These are phyloP conservation scores for Bembecia ichneumoniformis DNA, from an alignment of 2,888 invertebrate species.

Conservation along the genomic window DNA sequence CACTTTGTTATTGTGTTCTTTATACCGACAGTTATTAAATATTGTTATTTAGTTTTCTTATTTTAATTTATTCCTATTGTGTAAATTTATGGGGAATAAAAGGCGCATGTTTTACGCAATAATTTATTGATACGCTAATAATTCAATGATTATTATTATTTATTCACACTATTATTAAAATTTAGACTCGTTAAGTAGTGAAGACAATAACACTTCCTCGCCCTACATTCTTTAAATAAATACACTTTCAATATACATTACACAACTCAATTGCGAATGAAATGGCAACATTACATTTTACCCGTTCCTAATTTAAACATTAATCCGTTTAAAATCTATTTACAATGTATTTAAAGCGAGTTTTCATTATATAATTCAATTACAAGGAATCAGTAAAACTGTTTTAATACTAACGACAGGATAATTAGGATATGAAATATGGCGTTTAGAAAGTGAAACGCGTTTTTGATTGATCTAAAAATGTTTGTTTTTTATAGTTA, in stretches of 20 bases:
- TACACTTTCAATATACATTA: conserved; percentile 7
- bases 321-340: conserved; percentile 5
- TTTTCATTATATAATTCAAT: conserved; percentile 1
- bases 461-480: neutral
- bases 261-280: conserved; percentile 8
- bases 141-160: conserved; percentile 57
- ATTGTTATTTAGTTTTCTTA: too few relatives aligned
- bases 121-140: conserved; percentile 68
- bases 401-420: conserved; percentile 4
- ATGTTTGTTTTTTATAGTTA: neutral
- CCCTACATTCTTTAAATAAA: conserved; percentile 20
- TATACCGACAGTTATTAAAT: too few relatives aligned
- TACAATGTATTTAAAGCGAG: conserved; percentile 3
- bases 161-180: conserved; percentile 48
- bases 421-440: too few relatives aligned
- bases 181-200: conserved; percentile 51
- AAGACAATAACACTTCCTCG: conserved; percentile 48
- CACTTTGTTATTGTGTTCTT: too few relatives aligned
- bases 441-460: too few relatives aligned
- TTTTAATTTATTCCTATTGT: too few relatives aligned
- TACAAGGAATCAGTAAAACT: conserved; percentile 2
- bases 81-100: neutral
- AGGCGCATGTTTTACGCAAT: conserved; percentile 38
- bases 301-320: neutral
- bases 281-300: conserved; percentile 6